phyloP scores from a whole-genome alignment of 64 coral and sea anemone species.

The Porites australiensis region DNA sequence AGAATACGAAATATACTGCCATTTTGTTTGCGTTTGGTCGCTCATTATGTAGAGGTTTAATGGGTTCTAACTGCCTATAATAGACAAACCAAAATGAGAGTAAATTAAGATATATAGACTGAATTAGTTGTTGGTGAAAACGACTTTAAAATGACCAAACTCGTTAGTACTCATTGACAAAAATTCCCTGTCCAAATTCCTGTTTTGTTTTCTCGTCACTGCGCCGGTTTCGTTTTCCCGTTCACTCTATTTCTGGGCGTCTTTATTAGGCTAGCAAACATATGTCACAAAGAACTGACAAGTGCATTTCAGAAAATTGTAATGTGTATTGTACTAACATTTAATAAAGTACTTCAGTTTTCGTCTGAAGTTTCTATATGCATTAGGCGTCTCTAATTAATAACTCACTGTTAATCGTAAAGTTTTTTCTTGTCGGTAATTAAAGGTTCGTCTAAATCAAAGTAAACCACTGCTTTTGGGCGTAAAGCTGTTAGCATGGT shows the following conservation, averaged over 20 bases:
- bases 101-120: background rate
- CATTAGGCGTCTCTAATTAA: background rate
- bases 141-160: too few relatives aligned
- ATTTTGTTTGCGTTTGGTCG: background rate
- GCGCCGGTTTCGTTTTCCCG: too few relatives aligned
- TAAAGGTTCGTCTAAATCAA: slow-evolving; percentile 20
- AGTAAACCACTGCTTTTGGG: background rate
- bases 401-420: background rate
- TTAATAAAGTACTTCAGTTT: background rate
- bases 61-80: background rate
- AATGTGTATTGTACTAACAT: too few relatives aligned
- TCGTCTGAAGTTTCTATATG: background rate
- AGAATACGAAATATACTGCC: background rate
- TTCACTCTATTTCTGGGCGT: too few relatives aligned
- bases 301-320: background rate
- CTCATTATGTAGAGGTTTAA: slow-evolving; percentile 1
- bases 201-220: too few relatives aligned
- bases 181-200: too few relatives aligned
- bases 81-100: background rate
- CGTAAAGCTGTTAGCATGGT: slow-evolving; percentile 1
- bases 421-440: background rate
- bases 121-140: background rate
- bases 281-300: background rate
- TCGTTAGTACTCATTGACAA: background rate
- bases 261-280: background rate